A percentile compares a stretch with the other conserved stretches of the same genome.
Evolutionary conservation across 2,797 vertebrate genomes (phyloP).

Genomic region (Myripristis murdjan): DNA sequence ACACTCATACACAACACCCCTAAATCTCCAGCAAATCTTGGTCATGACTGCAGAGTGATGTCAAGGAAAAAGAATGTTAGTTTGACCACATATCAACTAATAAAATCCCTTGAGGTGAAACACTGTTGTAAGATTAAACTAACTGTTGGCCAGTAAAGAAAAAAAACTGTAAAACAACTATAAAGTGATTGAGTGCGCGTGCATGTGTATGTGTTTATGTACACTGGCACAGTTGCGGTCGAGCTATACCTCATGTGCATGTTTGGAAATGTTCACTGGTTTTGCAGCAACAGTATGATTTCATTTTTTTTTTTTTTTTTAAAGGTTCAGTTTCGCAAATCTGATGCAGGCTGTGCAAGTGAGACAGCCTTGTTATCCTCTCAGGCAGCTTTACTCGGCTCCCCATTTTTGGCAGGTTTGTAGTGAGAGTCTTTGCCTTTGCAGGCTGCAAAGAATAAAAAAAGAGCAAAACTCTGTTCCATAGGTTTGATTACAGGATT

Average conservation of each 20-base stretch:
- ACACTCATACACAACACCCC: conserved; percentile 20
- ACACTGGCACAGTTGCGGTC: too few species aligned
- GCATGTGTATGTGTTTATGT: neutral
- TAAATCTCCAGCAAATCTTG: conserved; percentile 51
- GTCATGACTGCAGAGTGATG: conserved; percentile 59
- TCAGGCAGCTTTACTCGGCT: neutral
- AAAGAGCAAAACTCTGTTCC: neutral
- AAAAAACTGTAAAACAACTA: conserved; percentile 11
- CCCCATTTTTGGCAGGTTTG: neutral
- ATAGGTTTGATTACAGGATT: neutral
- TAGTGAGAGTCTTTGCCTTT: neutral
- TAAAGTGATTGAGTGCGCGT: neutral
- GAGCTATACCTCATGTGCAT: too few species aligned
- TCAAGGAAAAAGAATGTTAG: conserved; percentile 53
- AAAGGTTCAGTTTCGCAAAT: neutral
- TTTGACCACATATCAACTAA: conserved; percentile 56
- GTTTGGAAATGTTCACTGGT: neutral
- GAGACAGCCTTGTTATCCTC: neutral
- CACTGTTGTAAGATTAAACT: conserved; percentile 47
- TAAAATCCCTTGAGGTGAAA: conserved; percentile 49
- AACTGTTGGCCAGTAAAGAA: conserved; percentile 29
- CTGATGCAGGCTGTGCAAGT: neutral
- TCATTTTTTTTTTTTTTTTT: too few species aligned
- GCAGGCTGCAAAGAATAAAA: too few species aligned
- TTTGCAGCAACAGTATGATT: neutral